Base-by-base conservation (phyloP, 2,888 invertebrate species). In the Blastobasis adustella region DNA sequence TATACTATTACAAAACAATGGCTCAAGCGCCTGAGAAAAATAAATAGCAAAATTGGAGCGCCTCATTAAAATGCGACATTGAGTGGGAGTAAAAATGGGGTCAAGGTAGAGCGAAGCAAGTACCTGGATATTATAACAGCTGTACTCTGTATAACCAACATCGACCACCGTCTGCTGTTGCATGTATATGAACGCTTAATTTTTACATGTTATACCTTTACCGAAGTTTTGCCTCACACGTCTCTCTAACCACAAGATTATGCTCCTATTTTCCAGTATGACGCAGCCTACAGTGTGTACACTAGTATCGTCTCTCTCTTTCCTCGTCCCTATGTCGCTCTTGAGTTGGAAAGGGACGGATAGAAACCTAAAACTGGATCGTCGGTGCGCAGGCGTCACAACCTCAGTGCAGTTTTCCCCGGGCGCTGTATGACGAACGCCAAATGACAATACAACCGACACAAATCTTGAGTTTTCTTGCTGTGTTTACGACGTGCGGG, bases 231-330 rank as follows among this genome's bases (percentile, higher is more conserved):
- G 23, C 23, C 23, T 23, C 23, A 23, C 23, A n/a, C 37, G 42
- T 38, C 9, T 9, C 37, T 6, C 43, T 36, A 5, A 45, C 45
- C 38, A 41, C 44, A 52, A 56, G 52, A 46, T 51, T 49, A 49
- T 57, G 54, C 64, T 69, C 67, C 69, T 63, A 64, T 78, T 83
- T 82, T 75, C 73, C 70, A 55, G 49, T 47, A 52, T 67, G 65
- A 71, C 66, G 70, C 69, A 59, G 58, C 52, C 51, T 49, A 46
- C 48, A 45, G 44, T 46, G 45, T 37, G 49, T 47, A 42, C 42
- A 38, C 45, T 41, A 6, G 38, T 6, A 5, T 44, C 3, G 23
- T 45, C 55, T 74, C 67, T 59, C 61, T 56, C 54, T 75, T 63
- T 52, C 49, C 49, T 52, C 39, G 47, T 50, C 45, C 0, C 46